Evolutionary conservation across 2,888 invertebrate genomes (phyloP).

Genomic region (Mesoligia furuncula): DNA sequence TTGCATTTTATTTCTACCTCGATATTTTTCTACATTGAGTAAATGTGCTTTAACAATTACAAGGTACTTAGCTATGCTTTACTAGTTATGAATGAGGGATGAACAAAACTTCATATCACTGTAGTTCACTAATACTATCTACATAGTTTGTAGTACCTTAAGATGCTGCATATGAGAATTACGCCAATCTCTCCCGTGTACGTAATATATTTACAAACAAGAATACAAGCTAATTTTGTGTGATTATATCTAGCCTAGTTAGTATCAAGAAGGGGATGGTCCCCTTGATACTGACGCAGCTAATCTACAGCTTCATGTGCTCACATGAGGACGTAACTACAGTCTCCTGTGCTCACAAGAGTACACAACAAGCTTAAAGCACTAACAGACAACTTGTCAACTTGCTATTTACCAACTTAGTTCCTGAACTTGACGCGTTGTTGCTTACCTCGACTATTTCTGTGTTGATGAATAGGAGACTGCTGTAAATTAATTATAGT

Average conservation of each 20-base stretch:
- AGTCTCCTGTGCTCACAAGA: not conserved
- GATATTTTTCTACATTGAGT: not conserved
- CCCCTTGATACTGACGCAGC: not conserved
- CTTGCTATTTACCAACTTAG: not conserved
- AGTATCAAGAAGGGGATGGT: not conserved
- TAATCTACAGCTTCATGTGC: not conserved
- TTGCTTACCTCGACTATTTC: not conserved
- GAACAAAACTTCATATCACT: not conserved
- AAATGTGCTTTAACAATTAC: no score
- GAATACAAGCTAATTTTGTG: slow-evolving; percentile 1
- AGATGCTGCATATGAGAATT: not conserved
- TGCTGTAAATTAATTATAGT: not conserved
- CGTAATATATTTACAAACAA: slow-evolving; percentile 2
- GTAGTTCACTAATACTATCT: not conserved
- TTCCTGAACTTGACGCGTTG: slow-evolving; percentile 11
- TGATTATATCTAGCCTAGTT: slow-evolving; percentile 7
- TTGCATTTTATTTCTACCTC: not conserved
- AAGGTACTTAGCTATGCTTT: not conserved
- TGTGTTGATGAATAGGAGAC: not conserved
- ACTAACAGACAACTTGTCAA: slow-evolving; percentile 3
- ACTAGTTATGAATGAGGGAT: not conserved
- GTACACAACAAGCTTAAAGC: not conserved
- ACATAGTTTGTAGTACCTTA: not conserved
- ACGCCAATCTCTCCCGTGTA: not conserved
- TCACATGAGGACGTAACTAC: not conserved